Conservation (phyloP, 2,888 invertebrate species). For the Synergus gifuensis region DNA sequence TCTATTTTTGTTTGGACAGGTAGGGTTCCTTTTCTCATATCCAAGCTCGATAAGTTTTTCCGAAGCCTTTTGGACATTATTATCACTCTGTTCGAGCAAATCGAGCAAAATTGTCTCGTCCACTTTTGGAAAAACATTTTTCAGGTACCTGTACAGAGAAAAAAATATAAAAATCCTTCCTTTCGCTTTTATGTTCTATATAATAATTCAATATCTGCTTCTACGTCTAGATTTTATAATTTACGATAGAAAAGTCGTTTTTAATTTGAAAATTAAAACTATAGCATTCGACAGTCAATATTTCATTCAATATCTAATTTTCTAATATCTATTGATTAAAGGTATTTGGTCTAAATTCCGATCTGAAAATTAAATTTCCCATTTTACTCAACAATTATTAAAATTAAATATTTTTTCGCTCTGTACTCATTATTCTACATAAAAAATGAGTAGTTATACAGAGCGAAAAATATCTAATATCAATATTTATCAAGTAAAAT, state of each 20-base stretch:
- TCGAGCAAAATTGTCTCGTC: slow-evolving; percentile 93
- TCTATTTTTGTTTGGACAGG: slow-evolving; percentile 79
- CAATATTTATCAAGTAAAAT: no score
- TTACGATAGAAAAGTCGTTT: not conserved
- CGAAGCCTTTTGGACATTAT: slow-evolving; percentile 93
- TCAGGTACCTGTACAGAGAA: slow-evolving; percentile 86
- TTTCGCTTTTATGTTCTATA: not conserved
- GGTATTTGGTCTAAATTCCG: no score
- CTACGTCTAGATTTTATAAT: not conserved
- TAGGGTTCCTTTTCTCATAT: slow-evolving; percentile 86
- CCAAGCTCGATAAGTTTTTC: slow-evolving; percentile 90
- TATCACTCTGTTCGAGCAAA: slow-evolving; percentile 90
- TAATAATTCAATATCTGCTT: not conserved
- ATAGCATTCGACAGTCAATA: slow-evolving; percentile 18
- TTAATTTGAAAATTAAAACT: not conserved
- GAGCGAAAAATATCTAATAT: no score
- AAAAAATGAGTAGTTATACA: no score
- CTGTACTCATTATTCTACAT: no score
- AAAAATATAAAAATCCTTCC: not conserved
- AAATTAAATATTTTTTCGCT: no score
- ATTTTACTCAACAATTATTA: no score
- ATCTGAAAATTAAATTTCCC: no score
- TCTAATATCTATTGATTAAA: not conserved
- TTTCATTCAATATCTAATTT: not conserved
- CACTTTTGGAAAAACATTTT: slow-evolving; percentile 93